phyloP scores from a whole-genome alignment of 92 coral and sea anemone genomes.

The Palythoa grandiflora region DNA sequence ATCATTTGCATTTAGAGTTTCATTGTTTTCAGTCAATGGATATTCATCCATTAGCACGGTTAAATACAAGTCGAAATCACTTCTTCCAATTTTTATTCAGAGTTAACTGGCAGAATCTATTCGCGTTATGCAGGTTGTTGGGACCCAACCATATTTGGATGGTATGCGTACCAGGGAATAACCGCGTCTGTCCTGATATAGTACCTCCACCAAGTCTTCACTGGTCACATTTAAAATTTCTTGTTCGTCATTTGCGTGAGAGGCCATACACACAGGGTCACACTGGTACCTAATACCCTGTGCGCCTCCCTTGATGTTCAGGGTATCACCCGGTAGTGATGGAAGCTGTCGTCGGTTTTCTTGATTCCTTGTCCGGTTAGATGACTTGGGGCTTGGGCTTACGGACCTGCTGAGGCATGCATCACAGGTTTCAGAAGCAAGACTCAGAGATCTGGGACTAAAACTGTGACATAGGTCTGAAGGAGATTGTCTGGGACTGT shows the following conservation, averaged over 20 bases:
- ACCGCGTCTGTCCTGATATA: slow-evolving; percentile 29
- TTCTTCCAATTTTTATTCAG: not conserved
- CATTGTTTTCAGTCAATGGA: too few species aligned
- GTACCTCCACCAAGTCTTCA: slow-evolving; percentile 21
- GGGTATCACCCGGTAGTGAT: not conserved
- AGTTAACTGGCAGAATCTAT: not conserved
- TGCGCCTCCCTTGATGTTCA: not conserved
- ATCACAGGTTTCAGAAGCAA: slow-evolving; percentile 6
- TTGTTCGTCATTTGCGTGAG: slow-evolving; percentile 28
- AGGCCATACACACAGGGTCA: slow-evolving; percentile 27
- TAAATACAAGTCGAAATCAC: not conserved
- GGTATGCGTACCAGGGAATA: slow-evolving; percentile 36
- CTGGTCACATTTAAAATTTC: slow-evolving; percentile 19
- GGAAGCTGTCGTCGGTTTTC: not conserved
- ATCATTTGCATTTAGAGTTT: too few species aligned
- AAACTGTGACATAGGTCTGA: not conserved
- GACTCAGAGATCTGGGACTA: not conserved
- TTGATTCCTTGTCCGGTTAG: not conserved
- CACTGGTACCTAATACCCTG: not conserved
- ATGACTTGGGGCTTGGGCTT: not conserved
- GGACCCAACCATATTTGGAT: slow-evolving; percentile 46
- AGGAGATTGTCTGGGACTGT: not conserved
- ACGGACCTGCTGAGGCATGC: not conserved
- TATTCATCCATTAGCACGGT: not conserved
- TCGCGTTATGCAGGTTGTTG: slow-evolving; percentile 32